phyloP scores from a whole-genome alignment of 2,797 vertebrate species.

The Eospalax fontanierii region DNA sequence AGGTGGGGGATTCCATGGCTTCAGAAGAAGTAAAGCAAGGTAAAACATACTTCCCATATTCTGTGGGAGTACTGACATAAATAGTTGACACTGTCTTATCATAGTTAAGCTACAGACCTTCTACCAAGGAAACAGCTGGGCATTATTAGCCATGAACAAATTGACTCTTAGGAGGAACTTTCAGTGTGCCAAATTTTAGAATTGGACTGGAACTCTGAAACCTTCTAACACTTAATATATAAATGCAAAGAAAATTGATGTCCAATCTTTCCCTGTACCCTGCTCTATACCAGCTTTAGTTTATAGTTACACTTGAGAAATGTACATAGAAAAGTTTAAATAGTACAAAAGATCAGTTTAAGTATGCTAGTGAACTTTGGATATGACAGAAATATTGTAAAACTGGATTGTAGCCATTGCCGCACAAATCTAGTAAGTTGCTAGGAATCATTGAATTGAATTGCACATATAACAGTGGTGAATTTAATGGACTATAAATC shows the following conservation, averaged over 20 bases:
- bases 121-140: neutral
- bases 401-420: neutral
- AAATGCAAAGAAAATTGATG: constrained; percentile 3
- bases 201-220: neutral
- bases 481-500: constrained; percentile 44
- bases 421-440: constrained; percentile 41
- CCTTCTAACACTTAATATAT: neutral
- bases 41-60: constrained; percentile 83
- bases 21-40: constrained; percentile 95
- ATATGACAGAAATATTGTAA: constrained; percentile 13
- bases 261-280: neutral
- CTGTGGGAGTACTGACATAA: neutral
- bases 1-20: constrained; percentile 94
- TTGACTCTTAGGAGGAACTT: constrained; percentile 24
- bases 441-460: neutral
- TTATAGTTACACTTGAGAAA: constrained; percentile 30
- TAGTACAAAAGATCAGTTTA: neutral
- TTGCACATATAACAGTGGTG: neutral
- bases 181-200: constrained; percentile 30
- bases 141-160: neutral
- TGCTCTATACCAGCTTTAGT: neutral
- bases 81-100: neutral
- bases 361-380: neutral
- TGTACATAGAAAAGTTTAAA: neutral
- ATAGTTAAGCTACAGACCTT: constrained; percentile 15